Evolutionary conservation across 1,140 invertebrate genomes (phyloP).

Genomic region (Drosophila pseudoobscura): DNA sequence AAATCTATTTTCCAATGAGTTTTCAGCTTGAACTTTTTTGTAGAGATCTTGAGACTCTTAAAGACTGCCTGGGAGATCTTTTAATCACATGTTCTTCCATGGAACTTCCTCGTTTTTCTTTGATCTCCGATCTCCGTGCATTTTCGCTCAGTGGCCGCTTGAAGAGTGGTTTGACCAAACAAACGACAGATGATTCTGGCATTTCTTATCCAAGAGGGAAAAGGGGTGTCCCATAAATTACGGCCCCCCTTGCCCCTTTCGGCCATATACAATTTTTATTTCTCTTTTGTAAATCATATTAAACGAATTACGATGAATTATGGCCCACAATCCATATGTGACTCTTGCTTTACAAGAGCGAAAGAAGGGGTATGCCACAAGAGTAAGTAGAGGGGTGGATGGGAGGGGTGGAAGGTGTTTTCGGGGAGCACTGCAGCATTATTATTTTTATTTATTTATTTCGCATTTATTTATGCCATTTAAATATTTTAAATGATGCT

Average conservation of each 20-base stretch:
- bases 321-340: constrained; percentile 52
- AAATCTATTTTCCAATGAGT: neutral
- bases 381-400: neutral
- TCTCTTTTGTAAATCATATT: constrained; percentile 75
- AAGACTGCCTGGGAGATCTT: no score
- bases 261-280: constrained; percentile 43
- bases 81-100: no score
- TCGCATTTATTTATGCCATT: constrained; percentile 74
- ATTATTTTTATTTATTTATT: constrained; percentile 79
- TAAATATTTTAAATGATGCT: constrained; percentile 75
- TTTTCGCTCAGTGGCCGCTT: no score
- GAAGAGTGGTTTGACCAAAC: no score
- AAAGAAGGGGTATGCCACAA: neutral
- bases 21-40: no score
- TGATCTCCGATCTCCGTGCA: no score
- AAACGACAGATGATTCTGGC: no score
- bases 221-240: constrained; percentile 43
- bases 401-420: no score
- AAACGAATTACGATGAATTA: constrained; percentile 76
- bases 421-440: constrained; percentile 52
- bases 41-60: no score
- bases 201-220: no score
- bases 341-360: constrained; percentile 8
- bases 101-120: no score
- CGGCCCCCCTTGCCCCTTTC: constrained; percentile 9